These are phyloP conservation scores for Andrena fulva DNA, from an alignment of 2,888 invertebrate genomes.

Conservation along the genomic window DNA sequence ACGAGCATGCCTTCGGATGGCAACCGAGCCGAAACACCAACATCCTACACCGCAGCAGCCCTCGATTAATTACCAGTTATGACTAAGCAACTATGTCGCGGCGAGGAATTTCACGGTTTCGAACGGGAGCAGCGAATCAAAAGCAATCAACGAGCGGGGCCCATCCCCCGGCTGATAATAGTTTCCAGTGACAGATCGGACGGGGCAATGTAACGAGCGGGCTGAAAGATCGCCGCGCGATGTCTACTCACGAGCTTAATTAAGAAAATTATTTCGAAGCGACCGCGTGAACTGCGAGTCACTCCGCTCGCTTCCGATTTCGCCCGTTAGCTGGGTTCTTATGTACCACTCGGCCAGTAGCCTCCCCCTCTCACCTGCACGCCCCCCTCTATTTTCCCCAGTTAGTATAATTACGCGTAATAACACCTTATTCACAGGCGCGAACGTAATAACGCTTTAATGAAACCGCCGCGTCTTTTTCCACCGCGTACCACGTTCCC, in stretches of 20 bases:
- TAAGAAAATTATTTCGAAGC: slow-evolving; percentile 56
- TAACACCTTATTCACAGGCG: slow-evolving; percentile 66
- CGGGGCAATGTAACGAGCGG: slow-evolving; percentile 24
- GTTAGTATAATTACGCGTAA: slow-evolving; percentile 66
- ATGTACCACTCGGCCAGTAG: slow-evolving; percentile 23
- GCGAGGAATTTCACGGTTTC: not conserved
- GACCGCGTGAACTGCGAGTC: slow-evolving; percentile 62
- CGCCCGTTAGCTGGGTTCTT: slow-evolving; percentile 31
- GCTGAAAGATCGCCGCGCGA: slow-evolving; percentile 10
- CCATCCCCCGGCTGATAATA: not conserved
- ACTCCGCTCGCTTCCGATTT: slow-evolving; percentile 50
- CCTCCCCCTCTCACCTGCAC: slow-evolving; percentile 24
- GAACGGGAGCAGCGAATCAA: slow-evolving; percentile 25
- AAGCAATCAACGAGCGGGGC: slow-evolving; percentile 11
- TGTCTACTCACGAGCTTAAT: slow-evolving; percentile 47
- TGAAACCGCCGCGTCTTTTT: slow-evolving; percentile 58
- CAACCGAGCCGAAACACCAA: not conserved
- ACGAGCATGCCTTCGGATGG: too few species aligned
- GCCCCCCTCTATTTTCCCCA: slow-evolving; percentile 43
- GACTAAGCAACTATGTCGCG: slow-evolving; percentile 23
- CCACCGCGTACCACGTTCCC: slow-evolving; percentile 23
- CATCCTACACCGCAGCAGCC: not conserved
- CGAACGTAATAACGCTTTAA: slow-evolving; percentile 70
- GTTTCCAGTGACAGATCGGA: slow-evolving; percentile 6
- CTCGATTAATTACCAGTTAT: slow-evolving; percentile 28